These are phyloP conservation scores for Holothuria leucospilota DNA, from an alignment of 53 echinoderm and acorn worm species.

Conservation along the genomic window DNA sequence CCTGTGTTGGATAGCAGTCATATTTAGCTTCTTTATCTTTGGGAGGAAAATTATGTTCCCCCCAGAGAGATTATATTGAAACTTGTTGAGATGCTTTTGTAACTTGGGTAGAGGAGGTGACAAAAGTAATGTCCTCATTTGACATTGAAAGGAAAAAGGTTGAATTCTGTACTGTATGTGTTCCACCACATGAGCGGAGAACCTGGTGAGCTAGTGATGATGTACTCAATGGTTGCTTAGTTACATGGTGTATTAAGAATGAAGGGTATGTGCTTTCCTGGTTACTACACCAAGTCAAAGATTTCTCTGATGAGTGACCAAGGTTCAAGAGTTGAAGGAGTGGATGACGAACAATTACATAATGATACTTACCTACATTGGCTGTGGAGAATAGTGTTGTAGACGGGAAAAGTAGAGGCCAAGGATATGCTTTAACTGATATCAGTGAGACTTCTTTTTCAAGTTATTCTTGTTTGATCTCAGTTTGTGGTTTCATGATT, in stretches of 20 bases:
- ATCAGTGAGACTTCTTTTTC: too few species aligned
- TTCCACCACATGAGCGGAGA: neutral
- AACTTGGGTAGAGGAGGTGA: conserved; percentile 20
- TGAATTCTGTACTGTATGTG: conserved; percentile 18
- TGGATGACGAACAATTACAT: too few species aligned
- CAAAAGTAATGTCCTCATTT: conserved; percentile 6
- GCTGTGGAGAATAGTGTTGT: too few species aligned
- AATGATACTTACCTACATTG: too few species aligned
- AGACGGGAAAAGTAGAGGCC: too few species aligned
- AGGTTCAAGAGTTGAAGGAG: neutral
- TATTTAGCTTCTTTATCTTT: too few species aligned
- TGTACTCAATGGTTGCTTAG: conserved; percentile 23
- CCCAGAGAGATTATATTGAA: conserved; percentile 30
- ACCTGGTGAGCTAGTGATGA: conserved; percentile 3
- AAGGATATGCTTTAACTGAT: too few species aligned
- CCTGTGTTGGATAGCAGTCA: too few species aligned
- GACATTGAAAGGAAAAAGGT: conserved; percentile 25
- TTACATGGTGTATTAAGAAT: conserved; percentile 32
- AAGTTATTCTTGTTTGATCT: too few species aligned
- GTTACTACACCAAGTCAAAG: neutral
- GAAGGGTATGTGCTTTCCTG: conserved; percentile 3
- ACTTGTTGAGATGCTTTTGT: conserved; percentile 12
- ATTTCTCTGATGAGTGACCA: conserved; percentile 3
- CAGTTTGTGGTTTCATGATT: too few species aligned
- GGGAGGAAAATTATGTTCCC: neutral